Conservation (phyloP, 2,888 invertebrate genomes). For the Ophraella communa region DNA sequence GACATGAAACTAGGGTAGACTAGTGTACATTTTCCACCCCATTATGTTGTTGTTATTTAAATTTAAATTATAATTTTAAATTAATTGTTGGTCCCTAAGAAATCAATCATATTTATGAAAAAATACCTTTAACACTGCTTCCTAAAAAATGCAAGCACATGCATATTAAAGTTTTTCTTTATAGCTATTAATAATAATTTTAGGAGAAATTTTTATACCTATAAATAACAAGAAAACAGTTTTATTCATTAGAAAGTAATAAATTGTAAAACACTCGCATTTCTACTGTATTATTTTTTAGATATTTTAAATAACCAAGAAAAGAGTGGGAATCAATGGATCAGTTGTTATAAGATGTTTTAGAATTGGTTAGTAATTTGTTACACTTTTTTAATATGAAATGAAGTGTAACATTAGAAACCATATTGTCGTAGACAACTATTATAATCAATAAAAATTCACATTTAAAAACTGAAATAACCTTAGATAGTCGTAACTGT, state of each 20-base stretch:
- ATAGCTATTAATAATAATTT: too few relatives aligned
- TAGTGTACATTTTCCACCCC: too few relatives aligned
- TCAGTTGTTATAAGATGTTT: not conserved
- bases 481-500: not conserved
- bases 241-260: not conserved
- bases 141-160: too few relatives aligned
- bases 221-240: not conserved
- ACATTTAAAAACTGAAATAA: not conserved
- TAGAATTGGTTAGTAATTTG: constrained; percentile 5
- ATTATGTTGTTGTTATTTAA: too few relatives aligned
- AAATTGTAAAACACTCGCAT: not conserved
- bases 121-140: too few relatives aligned
- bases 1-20: too few relatives aligned
- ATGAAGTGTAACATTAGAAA: constrained; percentile 22
- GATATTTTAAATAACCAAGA: not conserved
- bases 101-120: too few relatives aligned
- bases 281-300: not conserved
- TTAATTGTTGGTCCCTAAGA: too few relatives aligned
- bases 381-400: constrained; percentile 15
- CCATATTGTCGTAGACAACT: constrained; percentile 1
- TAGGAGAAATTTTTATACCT: too few relatives aligned
- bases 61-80: too few relatives aligned
- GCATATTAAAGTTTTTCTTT: too few relatives aligned
- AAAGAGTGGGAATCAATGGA: not conserved
- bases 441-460: not conserved